Evolutionary conservation across 2,797 vertebrate genomes (phyloP).

Genomic region (Lacerta agilis): DNA sequence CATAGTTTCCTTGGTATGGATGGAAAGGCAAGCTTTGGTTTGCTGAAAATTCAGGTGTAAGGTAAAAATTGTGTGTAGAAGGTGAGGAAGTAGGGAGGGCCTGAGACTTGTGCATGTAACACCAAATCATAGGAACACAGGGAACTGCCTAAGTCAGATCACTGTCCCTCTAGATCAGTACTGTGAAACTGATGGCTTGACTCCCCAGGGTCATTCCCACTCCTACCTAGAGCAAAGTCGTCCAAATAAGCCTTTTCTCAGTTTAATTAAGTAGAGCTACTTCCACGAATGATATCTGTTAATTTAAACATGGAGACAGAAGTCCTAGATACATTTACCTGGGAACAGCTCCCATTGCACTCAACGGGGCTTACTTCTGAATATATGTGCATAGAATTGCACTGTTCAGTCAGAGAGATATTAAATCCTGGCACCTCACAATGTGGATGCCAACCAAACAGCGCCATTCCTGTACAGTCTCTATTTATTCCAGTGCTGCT

Average conservation of each 20-base stretch:
- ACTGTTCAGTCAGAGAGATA: background rate
- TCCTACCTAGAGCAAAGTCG: background rate
- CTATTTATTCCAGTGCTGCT: background rate
- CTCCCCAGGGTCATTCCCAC: too few relatives aligned
- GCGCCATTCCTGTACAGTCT: background rate
- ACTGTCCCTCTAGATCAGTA: too few relatives aligned
- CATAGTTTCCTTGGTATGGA: background rate
- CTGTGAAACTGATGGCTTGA: too few relatives aligned
- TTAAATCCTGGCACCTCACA: background rate
- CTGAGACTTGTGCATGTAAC: background rate
- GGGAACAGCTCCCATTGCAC: background rate
- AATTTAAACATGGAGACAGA: background rate
- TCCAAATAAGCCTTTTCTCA: background rate
- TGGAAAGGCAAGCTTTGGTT: background rate
- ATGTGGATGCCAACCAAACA: background rate
- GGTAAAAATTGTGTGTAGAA: background rate
- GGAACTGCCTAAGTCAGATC: too few relatives aligned
- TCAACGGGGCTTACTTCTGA: background rate
- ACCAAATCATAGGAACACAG: background rate
- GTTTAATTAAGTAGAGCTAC: background rate
- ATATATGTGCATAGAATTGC: background rate
- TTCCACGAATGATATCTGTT: slow-evolving; percentile 8
- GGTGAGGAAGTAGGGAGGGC: background rate
- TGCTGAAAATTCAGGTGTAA: too few relatives aligned
- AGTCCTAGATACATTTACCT: background rate